Conservation (phyloP, 2,888 invertebrate species). For the Lacanobia oleracea region DNA sequence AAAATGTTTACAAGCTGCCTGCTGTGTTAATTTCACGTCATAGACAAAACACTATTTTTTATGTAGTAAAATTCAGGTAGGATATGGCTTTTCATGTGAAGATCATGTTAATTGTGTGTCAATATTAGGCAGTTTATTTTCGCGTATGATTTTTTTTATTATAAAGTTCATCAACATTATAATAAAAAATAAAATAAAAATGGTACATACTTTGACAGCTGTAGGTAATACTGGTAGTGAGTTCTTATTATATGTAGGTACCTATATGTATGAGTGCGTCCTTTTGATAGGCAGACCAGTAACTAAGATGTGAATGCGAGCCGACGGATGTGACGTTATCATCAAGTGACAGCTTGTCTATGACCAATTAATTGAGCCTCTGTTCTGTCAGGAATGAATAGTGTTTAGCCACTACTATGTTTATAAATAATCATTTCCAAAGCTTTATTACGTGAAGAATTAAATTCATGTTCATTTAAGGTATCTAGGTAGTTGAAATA, state of each 20-base stretch:
- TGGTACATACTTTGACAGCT: neutral
- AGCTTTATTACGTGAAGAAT: neutral
- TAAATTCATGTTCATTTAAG: neutral
- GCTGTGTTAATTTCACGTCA: too few relatives aligned
- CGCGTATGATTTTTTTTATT: neutral
- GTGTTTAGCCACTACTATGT: neutral
- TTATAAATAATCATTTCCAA: neutral
- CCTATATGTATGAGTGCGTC: neutral
- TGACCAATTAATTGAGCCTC: neutral
- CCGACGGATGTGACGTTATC: neutral
- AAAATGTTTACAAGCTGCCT: too few relatives aligned
- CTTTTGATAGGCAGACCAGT: neutral
- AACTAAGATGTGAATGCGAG: too few relatives aligned
- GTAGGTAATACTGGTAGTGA: neutral
- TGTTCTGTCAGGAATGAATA: neutral
- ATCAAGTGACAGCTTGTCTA: neutral
- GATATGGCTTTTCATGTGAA: neutral
- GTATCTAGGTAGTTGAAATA: neutral
- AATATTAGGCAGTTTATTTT: neutral
- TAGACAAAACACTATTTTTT: too few relatives aligned
- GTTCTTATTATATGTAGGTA: neutral
- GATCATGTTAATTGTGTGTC: too few relatives aligned
- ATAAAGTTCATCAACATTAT: too few relatives aligned
- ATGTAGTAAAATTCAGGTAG: neutral
- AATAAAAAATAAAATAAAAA: too few relatives aligned